phyloP scores from a whole-genome alignment of 2,888 invertebrate genomes.

The Dasysyrphus albostriatus region DNA sequence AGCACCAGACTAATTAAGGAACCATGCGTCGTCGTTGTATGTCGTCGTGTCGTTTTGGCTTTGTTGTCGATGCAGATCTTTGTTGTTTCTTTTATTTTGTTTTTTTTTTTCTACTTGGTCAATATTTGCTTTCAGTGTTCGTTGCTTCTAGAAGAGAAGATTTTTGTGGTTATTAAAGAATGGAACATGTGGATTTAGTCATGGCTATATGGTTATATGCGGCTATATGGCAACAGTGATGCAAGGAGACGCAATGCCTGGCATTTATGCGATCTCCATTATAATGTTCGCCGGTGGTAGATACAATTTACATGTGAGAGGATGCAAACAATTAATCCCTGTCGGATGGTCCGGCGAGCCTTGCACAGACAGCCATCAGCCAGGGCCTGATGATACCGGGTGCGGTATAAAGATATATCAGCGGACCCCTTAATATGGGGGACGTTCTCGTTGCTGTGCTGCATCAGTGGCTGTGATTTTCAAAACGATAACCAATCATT shows the following conservation, averaged over 20 bases:
- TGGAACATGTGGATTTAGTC: constrained; percentile 72
- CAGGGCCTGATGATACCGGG: constrained; percentile 24
- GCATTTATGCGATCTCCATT: constrained; percentile 60
- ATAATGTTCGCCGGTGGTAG: constrained; percentile 61
- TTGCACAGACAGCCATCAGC: background rate
- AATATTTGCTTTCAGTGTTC: constrained; percentile 60
- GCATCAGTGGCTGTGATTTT: constrained; percentile 46
- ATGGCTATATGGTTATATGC: constrained; percentile 57
- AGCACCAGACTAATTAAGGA: constrained; percentile 75
- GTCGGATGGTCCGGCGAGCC: constrained; percentile 58
- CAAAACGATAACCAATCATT: constrained; percentile 69
- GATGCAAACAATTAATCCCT: constrained; percentile 75
- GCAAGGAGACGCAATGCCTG: constrained; percentile 43
- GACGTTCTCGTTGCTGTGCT: constrained; percentile 2
- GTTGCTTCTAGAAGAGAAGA: constrained; percentile 59
- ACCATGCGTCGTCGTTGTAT: constrained; percentile 72
- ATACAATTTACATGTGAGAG: constrained; percentile 71
- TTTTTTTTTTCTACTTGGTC: constrained; percentile 28
- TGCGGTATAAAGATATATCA: constrained; percentile 36
- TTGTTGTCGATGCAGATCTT: constrained; percentile 57
- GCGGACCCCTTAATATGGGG: constrained; percentile 10
- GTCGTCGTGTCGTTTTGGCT: constrained; percentile 69
- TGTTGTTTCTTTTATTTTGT: constrained; percentile 28
- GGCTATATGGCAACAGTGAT: constrained; percentile 31
- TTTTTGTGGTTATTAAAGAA: constrained; percentile 68